Base-by-base conservation (phyloP, 2,888 invertebrate species). In the Brachyptera risi region DNA sequence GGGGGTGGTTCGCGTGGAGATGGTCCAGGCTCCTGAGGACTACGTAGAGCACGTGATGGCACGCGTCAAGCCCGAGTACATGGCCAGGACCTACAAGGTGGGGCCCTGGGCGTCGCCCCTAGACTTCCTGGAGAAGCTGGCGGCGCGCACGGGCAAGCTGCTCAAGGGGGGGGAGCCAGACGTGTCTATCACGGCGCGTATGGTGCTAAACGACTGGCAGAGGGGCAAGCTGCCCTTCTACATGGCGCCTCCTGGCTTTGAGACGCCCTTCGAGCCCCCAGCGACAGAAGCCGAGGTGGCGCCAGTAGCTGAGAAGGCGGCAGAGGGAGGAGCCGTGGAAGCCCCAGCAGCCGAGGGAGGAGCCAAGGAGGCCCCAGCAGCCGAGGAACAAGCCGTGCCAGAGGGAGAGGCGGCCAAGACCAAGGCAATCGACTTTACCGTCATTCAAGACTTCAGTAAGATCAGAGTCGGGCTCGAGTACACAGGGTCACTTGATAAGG, bases 131-230 rank as follows among this genome's bases (percentile, higher is more conserved):
- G 94, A 96, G 71, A 90, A 96, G 76, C 73, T 96, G 69, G 96
- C 97, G 0, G 81, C 83, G 56, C 84, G 89, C 66, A 84, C 85
- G 11, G 99, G 99, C 0, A 95, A 94, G 76, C 78, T 99, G 58
- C 75, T 96, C 9, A 98, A 96, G 74, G 94, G 94, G 68, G 99
- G 96, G n/a, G 97, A 99, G 73, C 95, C 99, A 9, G 96, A 99
- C 77, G 78, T 96, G 19, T 78, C 83, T 54, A 90, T 90, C 63
- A 90, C 90, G 1, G 89, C 99, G 0, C 88, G 90, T 74, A 96
- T 96, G 91, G 86, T 99, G 9, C 81, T 99, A 1, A 99, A 99
- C 78, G 99, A 99, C 75, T 99, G 96, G 91, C 98, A 99, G 77
- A 83, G 99, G 70, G 99, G 99, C 3, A 96, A 95, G 76, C 77